Base-by-base conservation (phyloP, 2,797 vertebrate genomes). In the Todus mexicanus region DNA sequence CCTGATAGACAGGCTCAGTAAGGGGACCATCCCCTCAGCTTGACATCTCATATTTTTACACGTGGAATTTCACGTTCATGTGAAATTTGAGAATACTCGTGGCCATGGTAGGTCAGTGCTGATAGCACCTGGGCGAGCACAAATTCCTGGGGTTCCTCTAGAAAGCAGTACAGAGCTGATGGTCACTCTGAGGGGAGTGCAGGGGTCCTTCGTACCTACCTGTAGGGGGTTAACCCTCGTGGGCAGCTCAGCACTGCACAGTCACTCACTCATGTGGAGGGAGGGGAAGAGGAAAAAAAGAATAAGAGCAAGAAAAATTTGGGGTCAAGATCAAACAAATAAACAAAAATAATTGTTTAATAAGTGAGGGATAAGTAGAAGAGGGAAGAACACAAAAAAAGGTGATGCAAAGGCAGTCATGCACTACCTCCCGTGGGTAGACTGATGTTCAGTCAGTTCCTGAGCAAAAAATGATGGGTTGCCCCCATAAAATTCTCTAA, bases 371-470 rank as follows among this genome's bases (percentile, higher is more conserved):
- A 15, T 35, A 69, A 63, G 18, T 65, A 31, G 42, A 75, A 66
- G 31, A 27, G 63, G 11, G 54, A 9, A 38, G 35, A 79, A 56
- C 70, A 74, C 15, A 10, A 61, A 85, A 93, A 43, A 9, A 42
- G 7, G 11, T 17, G 16, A 42, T 69, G 9, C 42, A 69, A 53
- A 75, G 50, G 26, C 53, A 83, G 22, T 69, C 37, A 9, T 17
- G 40, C 47, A 21, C 35, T 10, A 7, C 18, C 29, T 63, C 22
- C 10, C 1, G 0, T 3, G 2, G 15, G 13, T 2, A 60, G 10
- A n/a, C 23, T 3, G 3, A 78, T 64, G 31, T 38, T 33, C 48
- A 35, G 33, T 25, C 59, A 48, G 27, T 21, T 60, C 11, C 74
- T 53, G 20, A 81, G 31, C 5, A 43, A 89, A 80, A 92, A 92